Base-by-base conservation (phyloP, 1,140 invertebrate genomes). In the Trialeurodes vaporariorum region DNA sequence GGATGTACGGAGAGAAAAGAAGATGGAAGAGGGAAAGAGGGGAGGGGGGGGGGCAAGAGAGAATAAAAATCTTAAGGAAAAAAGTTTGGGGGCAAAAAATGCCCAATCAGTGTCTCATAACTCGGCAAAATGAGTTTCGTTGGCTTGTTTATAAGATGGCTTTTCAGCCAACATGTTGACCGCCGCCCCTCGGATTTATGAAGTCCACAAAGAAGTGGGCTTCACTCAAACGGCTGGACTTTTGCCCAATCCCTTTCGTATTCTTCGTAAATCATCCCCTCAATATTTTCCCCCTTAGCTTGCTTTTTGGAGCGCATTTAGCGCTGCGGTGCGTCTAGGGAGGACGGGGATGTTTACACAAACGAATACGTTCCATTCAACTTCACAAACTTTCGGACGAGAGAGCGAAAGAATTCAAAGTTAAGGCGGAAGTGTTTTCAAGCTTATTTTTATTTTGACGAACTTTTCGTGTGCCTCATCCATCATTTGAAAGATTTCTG, bases 191-290 rank as follows among this genome's bases (percentile, higher is more conserved):
- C 63, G 25, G 25, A 23, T 26, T 27, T 65, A 65, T 40, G 27
- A 24, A 49, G 64, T 49, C 34, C 64, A 24, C 64, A 65, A 65
- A 49, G 24, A 49, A 22, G 27, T 26, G 17, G 22, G 17, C 12
- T 5, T 25, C 62, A 63, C 26, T 63, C 22, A 63, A 63, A 27
- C 34, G 62, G 62, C 62, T 27, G 13, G 62, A 25, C 25, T 12
- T 27, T n/a, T 25, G 62, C 25, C 22, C 2, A 2, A 5, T 5
- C n/a, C 65, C 25, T 11, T 26, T 25, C 21, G 26, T 22, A 49
- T 66, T 59, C 34, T 17, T 49, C 34, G n/a, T 49, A 49, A 49
- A 66, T 66, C 65, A 66, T 23, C 58, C 65, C 25, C 58, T 23
- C 11, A 5, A 13, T 17, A 34, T 27, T 66, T 1, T 22, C 2